Evolutionary conservation across 1,140 invertebrate genomes (phyloP).

Genomic region (Dryas iulia): DNA sequence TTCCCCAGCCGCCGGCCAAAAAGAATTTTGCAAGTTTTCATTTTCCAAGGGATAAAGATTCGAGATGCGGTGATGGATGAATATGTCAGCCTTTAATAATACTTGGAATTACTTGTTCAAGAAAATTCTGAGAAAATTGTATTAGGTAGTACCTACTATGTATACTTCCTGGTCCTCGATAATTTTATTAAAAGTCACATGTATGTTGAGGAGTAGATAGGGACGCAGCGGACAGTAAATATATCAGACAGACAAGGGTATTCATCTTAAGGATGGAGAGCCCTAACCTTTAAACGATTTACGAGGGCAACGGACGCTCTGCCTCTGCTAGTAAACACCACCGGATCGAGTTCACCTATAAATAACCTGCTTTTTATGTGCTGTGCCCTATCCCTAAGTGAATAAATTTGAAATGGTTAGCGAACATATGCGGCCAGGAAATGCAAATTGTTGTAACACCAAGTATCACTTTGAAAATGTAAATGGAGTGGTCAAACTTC

Average conservation of each 20-base stretch:
- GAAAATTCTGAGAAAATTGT: conserved; percentile 25
- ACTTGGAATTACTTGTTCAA: conserved; percentile 29
- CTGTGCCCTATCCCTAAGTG: not conserved
- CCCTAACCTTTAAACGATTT: conserved; percentile 75
- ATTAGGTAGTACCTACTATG: not conserved
- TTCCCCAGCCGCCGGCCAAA: conserved; percentile 29
- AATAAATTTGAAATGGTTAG: conserved; percentile 26
- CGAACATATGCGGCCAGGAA: conserved; percentile 52
- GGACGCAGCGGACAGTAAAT: conserved; percentile 64
- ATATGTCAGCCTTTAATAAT: conserved; percentile 38
- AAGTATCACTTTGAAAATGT: conserved; percentile 65
- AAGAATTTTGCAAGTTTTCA: conserved; percentile 42
- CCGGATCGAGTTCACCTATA: conserved; percentile 50
- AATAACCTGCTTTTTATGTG: conserved; percentile 43
- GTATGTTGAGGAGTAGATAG: conserved; percentile 49
- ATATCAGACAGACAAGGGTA: conserved; percentile 69
- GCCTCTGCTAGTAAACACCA: conserved; percentile 53
- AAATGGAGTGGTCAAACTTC: conserved; percentile 70
- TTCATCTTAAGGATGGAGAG: conserved; percentile 70
- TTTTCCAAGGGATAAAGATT: conserved; percentile 39
- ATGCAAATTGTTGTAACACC: conserved; percentile 58
- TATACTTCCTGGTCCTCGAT: not conserved
- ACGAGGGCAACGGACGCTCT: conserved; percentile 54
- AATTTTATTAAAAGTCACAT: conserved; percentile 43
- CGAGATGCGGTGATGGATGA: conserved; percentile 38